These are phyloP conservation scores for Danio jaintianensis DNA, from an alignment of 2,797 vertebrate species.

Conservation along the genomic window DNA sequence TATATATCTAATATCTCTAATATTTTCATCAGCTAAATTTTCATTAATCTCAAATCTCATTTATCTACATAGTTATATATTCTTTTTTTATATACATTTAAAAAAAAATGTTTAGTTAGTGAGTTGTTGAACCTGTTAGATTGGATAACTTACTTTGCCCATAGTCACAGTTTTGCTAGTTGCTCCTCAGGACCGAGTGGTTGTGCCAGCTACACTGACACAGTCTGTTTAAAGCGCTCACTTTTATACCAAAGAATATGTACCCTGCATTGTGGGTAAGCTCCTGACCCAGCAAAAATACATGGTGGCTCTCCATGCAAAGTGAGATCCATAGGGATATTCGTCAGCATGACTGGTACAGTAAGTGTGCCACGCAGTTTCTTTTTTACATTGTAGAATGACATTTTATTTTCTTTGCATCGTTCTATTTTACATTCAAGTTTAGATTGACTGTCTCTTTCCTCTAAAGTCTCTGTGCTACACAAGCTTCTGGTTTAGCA, in stretches of 20 bases:
- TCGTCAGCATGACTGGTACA: slow-evolving; percentile 12
- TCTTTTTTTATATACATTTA: no score
- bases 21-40: no score
- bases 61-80: background rate
- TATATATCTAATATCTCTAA: no score
- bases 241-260: slow-evolving; percentile 76
- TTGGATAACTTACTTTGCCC: slow-evolving; percentile 54
- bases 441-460: background rate
- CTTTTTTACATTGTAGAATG: background rate
- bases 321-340: slow-evolving; percentile 18
- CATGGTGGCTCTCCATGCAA: slow-evolving; percentile 60
- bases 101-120: background rate
- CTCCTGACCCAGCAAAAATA: slow-evolving; percentile 72
- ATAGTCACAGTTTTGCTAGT: slow-evolving; percentile 47
- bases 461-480: no score
- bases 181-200: slow-evolving; percentile 59
- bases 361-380: background rate
- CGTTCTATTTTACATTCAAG: background rate
- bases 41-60: background rate
- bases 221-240: slow-evolving; percentile 57
- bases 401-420: background rate
- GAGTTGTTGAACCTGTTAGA: background rate
- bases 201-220: slow-evolving; percentile 57
- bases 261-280: slow-evolving; percentile 69
- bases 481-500: no score